A percentile compares a stretch with the other conserved stretches of the same genome.
phyloP scores from a whole-genome alignment of 2,888 invertebrate species.

The Aelia acuminata region DNA sequence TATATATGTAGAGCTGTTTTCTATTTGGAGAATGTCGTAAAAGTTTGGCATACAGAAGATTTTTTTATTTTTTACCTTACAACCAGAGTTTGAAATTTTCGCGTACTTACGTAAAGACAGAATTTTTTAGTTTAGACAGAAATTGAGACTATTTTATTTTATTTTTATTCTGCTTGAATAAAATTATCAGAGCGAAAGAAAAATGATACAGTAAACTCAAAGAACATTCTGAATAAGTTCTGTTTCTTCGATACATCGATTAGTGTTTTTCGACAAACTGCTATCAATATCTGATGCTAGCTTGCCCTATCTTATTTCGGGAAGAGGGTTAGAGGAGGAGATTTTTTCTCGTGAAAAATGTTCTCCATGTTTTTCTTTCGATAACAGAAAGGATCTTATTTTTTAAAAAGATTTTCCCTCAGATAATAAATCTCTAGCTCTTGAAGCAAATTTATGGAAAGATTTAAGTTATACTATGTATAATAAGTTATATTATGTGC shows the following conservation, averaged over 20 bases:
- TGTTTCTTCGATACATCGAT: background rate
- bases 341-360: background rate
- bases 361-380: background rate
- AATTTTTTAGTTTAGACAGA: too few relatives aligned
- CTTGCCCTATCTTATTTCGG: background rate
- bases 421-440: background rate
- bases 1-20: too few relatives aligned
- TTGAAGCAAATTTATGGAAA: background rate
- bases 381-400: conserved; percentile 16
- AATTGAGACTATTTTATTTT: too few relatives aligned
- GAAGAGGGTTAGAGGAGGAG: background rate
- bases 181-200: background rate
- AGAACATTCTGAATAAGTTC: background rate
- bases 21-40: too few relatives aligned
- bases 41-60: too few relatives aligned
- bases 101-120: too few relatives aligned
- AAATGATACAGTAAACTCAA: background rate
- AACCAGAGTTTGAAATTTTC: too few relatives aligned
- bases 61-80: too few relatives aligned
- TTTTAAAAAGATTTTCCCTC: background rate
- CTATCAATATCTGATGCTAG: background rate
- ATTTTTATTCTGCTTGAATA: background rate
- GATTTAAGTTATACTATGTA: background rate
- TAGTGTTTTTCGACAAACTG: background rate
- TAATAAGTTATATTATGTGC: too few relatives aligned